phyloP scores from a whole-genome alignment of 1,140 invertebrate genomes.

The Aphaenogaster rudis region DNA sequence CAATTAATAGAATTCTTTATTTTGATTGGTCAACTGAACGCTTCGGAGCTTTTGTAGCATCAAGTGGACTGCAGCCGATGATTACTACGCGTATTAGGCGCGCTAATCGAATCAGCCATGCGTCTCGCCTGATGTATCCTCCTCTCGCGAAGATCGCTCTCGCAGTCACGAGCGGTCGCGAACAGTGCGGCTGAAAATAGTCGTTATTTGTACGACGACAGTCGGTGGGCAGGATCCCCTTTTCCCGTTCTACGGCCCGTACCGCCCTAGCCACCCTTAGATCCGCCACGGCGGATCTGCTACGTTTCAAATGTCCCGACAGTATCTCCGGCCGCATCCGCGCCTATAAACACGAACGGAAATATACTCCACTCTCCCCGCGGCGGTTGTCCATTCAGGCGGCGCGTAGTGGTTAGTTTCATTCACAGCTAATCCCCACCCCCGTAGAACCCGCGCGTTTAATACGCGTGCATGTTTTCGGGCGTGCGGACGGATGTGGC shows the following conservation, averaged over 20 bases:
- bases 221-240: slow-evolving; percentile 46
- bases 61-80: no score
- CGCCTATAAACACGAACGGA: slow-evolving; percentile 81
- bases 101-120: no score
- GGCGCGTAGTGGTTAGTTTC: slow-evolving; percentile 81
- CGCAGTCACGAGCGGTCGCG: not conserved
- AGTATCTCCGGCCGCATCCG: slow-evolving; percentile 72
- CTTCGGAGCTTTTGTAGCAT: no score
- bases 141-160: not conserved
- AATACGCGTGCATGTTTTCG: slow-evolving; percentile 66
- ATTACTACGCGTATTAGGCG: no score
- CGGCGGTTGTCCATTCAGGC: slow-evolving; percentile 71
- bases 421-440: slow-evolving; percentile 80
- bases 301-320: slow-evolving; percentile 80
- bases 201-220: slow-evolving; percentile 69
- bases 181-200: slow-evolving; percentile 63
- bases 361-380: slow-evolving; percentile 71
- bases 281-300: slow-evolving; percentile 70
- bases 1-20: no score
- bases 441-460: slow-evolving; percentile 28
- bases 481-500: slow-evolving; percentile 66
- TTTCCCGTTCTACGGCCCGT: slow-evolving; percentile 17
- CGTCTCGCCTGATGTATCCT: no score
- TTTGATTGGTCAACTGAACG: no score
- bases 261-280: slow-evolving; percentile 18